Conservation (phyloP, 35 echinoderm and acorn worm species). For the Apostichopus parvimensis region DNA sequence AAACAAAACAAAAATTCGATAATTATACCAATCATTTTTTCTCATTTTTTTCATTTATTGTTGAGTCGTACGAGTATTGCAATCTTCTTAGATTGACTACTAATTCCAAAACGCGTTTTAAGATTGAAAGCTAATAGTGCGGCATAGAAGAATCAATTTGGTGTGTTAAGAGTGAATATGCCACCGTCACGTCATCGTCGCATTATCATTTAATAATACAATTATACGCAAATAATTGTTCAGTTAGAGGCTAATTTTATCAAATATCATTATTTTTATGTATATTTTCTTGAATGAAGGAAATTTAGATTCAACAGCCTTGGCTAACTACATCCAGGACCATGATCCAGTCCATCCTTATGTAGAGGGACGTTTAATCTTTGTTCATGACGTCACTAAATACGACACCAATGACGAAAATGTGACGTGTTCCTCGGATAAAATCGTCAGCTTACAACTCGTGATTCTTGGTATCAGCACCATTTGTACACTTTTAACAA, state of each 20-base stretch:
- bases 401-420: background rate
- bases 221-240: too few species aligned
- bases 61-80: too few species aligned
- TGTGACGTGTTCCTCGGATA: background rate
- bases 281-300: slow-evolving; percentile 19
- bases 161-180: too few species aligned
- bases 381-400: slow-evolving; percentile 22
- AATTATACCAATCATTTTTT: too few species aligned
- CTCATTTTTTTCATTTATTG: too few species aligned
- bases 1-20: too few species aligned
- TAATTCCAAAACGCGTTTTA: too few species aligned
- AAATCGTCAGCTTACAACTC: background rate
- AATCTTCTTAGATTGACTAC: too few species aligned
- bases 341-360: slow-evolving; percentile 43
- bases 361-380: slow-evolving; percentile 50
- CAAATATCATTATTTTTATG: background rate
- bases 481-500: background rate
- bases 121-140: too few species aligned
- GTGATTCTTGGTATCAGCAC: background rate
- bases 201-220: too few species aligned
- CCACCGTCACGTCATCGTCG: too few species aligned
- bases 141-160: too few species aligned
- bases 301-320: slow-evolving; percentile 54
- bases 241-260: background rate
- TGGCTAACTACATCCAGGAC: slow-evolving; percentile 44